Evolutionary conservation across 2,797 vertebrate species (phyloP).

Genomic region (Octomys mimax): DNA sequence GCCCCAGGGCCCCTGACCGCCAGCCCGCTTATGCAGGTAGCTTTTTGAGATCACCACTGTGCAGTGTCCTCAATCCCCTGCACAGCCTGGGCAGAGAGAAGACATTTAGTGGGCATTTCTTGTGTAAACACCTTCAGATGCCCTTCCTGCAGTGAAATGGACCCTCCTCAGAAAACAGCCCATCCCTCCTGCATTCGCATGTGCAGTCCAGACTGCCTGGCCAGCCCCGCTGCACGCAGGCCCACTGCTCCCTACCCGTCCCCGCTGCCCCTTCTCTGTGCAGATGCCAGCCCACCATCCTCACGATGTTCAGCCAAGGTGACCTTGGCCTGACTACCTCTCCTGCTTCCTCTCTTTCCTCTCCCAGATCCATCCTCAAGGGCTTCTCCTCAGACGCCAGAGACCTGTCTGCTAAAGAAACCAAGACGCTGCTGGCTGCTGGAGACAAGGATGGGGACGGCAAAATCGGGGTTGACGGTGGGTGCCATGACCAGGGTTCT

Average conservation of each 20-base stretch:
- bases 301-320: accelerated
- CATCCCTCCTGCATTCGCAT: not conserved
- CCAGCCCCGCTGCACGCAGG: accelerated
- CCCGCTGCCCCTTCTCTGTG: accelerated
- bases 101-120: not conserved
- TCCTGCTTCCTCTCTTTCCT: not conserved
- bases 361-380: constrained; percentile 93
- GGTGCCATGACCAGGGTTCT: constrained; percentile 46
- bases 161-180: not conserved
- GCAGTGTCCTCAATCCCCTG: not conserved
- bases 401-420: constrained; percentile 95
- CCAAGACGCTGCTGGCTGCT: constrained; percentile 93
- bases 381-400: constrained; percentile 94
- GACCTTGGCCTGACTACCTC: not conserved
- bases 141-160: not conserved
- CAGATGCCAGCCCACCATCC: not conserved
- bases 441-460: constrained; percentile 98
- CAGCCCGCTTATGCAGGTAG: not conserved
- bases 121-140: not conserved
- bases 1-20: not conserved
- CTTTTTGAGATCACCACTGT: not conserved
- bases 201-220: not conserved
- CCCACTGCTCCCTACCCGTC: accelerated
- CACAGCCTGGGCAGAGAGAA: not conserved
- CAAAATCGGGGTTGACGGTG: constrained; percentile 97